phyloP scores from a whole-genome alignment of 2,113 vertebrate genomes.

The Phalacrocorax carbo region DNA sequence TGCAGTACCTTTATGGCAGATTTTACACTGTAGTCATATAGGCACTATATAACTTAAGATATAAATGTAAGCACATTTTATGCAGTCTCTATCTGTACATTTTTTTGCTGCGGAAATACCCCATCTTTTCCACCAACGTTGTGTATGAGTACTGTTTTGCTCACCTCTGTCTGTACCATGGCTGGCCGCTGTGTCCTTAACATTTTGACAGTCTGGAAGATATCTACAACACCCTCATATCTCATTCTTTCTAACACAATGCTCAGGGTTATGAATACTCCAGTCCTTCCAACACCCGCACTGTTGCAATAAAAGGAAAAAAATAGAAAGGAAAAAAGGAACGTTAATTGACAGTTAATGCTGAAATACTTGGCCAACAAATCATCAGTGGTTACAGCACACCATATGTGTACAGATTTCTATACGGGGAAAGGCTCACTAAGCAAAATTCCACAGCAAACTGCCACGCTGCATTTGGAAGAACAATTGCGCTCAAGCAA shows the following conservation, averaged over 20 bases:
- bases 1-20: background rate
- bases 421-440: background rate
- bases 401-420: background rate
- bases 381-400: background rate
- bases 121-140: background rate
- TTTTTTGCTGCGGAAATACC: background rate
- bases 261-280: constrained; percentile 99
- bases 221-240: constrained; percentile 99
- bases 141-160: background rate
- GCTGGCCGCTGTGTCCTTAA: constrained; percentile 96
- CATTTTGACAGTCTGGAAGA: constrained; percentile 99
- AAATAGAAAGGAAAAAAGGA: background rate
- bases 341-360: background rate
- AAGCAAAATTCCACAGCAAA: background rate
- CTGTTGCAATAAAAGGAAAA: constrained; percentile 68
- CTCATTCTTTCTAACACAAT: constrained; percentile 99
- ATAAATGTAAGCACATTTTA: background rate
- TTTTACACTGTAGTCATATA: background rate
- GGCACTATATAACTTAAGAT: background rate
- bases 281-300: constrained; percentile 95
- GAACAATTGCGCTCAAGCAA: background rate
- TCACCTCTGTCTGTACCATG: constrained; percentile 99
- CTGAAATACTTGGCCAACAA: background rate
- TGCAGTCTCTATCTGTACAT: background rate
- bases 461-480: background rate